Conservation (phyloP, 2,113 vertebrate species). For the Percopsis transmontana region DNA sequence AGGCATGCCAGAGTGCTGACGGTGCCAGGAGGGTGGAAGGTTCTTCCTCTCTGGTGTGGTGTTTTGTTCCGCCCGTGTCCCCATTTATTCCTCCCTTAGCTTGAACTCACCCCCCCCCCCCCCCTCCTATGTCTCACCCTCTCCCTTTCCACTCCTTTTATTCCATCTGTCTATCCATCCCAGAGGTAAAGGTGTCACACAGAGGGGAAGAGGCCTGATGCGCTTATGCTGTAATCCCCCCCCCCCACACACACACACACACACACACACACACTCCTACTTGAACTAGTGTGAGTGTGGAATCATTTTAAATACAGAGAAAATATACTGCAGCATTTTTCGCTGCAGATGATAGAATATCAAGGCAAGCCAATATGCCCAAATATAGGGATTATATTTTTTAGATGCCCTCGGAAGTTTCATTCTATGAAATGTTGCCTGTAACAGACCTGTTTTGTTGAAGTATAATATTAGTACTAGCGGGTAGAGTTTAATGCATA, state of each 20-base stretch:
- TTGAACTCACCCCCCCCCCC: constrained; percentile 12
- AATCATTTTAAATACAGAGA: too few relatives aligned
- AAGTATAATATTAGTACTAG: too few relatives aligned
- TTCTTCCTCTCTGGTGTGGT: constrained; percentile 10
- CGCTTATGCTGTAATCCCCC: constrained; percentile 25
- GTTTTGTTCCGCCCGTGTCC: constrained; percentile 1
- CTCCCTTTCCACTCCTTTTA: neutral
- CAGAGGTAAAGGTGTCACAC: constrained; percentile 27
- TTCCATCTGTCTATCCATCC: constrained; percentile 59
- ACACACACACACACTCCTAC: neutral
- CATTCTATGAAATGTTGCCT: too few relatives aligned
- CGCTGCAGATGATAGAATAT: too few relatives aligned
- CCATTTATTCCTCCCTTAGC: neutral
- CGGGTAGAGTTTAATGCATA: too few relatives aligned
- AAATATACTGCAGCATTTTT: too few relatives aligned
- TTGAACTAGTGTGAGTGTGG: constrained; percentile 12
- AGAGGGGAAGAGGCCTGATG: constrained; percentile 4
- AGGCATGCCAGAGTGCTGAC: neutral
- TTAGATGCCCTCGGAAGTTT: too few relatives aligned
- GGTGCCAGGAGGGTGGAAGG: neutral
- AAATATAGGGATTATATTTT: too few relatives aligned
- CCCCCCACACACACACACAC: constrained; percentile 3
- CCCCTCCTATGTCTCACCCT: constrained; percentile 18
- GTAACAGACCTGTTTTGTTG: too few relatives aligned
- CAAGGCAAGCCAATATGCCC: too few relatives aligned